Base-by-base conservation (phyloP, 2,888 invertebrate genomes). In the Macroteleia sp. region DNA sequence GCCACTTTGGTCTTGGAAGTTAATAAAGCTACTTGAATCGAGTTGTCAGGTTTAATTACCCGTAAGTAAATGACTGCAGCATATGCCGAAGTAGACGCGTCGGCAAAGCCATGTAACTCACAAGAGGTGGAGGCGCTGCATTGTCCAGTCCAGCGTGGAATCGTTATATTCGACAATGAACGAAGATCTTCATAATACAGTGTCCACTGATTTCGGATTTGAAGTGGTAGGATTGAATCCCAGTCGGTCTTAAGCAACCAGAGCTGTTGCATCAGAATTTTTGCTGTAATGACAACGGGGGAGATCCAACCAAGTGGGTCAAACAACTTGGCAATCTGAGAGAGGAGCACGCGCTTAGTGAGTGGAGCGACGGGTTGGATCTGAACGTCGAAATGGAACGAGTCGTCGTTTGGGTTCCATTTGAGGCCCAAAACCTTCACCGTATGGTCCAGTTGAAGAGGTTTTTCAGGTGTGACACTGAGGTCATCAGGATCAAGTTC, bases 261-360 rank as follows among this genome's bases (percentile, higher is more conserved):
- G 6, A 54, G 14, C 25, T 25, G 25, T 25, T 25, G 25, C 25
- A 25, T 25, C 25, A 25, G 6, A 6, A 25, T 25, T 5, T 20
- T 25, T 28, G 56, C 25, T 10, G 6, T 16, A 14, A 25, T 25
- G 8, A 14, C 20, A 12, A 39, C 0, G 1, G 39, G 25, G 8
- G 39, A 30, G 1, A 57, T 20, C 42, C 42, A 41, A 5, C 30
- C 57, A 3, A 57, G 17, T 10, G 57, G 56, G 12, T 41, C 25
- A 25, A n/a, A 56, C 8, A 41, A 2, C 14, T 25, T 22, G 14
- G 39, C 28, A 25, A 56, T 12, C 0, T 8, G n/a, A 16, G 56
- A 56, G 1, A 56, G 14, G 8, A 41, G 8, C 9, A 12, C 12
- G 9, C 41, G 25, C 16, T 41, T 56, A 12, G 56, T 56, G 1